Conservation (phyloP, 1,140 invertebrate species). For the Phenacoccus solenopsis region DNA sequence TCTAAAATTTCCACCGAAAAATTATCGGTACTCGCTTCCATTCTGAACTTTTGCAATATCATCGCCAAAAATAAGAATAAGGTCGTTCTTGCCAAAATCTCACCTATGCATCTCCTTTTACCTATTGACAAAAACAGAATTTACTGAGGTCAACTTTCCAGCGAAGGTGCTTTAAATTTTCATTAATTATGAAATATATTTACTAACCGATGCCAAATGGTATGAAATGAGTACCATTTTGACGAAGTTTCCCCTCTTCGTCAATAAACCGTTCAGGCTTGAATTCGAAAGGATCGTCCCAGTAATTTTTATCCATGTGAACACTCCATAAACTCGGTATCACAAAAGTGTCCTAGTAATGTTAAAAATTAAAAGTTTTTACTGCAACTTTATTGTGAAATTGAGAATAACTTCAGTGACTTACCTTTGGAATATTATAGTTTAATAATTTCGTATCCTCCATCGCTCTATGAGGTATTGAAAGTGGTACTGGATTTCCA, state of each 20-base stretch:
- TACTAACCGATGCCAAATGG: constrained; percentile 57
- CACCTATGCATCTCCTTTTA: constrained; percentile 44
- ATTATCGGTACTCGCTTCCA: constrained; percentile 31
- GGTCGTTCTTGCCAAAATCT: constrained; percentile 41
- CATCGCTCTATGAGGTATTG: constrained; percentile 45
- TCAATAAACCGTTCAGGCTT: constrained; percentile 57
- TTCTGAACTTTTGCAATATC: constrained; percentile 39
- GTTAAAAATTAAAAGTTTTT: constrained; percentile 23
- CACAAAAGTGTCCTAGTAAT: constrained; percentile 54
- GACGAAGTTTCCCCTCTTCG: constrained; percentile 38
- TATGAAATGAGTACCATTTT: constrained; percentile 44
- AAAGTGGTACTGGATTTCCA: constrained; percentile 43
- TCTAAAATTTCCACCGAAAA: constrained; percentile 35
- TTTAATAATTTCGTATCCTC: constrained; percentile 41
- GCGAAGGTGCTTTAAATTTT: background rate
- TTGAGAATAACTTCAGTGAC: background rate
- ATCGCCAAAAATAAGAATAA: constrained; percentile 42
- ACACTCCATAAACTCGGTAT: constrained; percentile 52
- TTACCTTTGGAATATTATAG: constrained; percentile 51
- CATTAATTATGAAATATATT: too few species aligned
- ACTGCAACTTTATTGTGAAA: background rate
- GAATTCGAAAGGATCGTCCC: constrained; percentile 55
- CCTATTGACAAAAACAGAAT: constrained; percentile 11
- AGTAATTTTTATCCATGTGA: constrained; percentile 50
- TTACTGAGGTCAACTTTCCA: too few species aligned